These are phyloP conservation scores for Tetramorium parvispinum DNA, from an alignment of 1,140 invertebrate species.

Conservation along the genomic window DNA sequence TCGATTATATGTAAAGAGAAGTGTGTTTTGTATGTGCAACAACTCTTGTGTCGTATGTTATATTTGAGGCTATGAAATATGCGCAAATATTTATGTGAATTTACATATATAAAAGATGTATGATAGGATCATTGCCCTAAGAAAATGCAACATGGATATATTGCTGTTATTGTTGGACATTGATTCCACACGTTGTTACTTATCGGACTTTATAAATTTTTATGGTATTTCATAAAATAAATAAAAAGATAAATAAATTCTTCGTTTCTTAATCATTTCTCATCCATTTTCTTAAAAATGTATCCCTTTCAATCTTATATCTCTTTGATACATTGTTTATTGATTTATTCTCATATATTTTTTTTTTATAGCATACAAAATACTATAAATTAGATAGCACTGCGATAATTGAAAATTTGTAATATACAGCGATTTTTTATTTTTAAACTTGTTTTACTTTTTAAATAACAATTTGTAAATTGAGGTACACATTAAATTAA, in stretches of 20 bases:
- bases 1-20: not conserved
- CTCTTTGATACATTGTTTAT: not conserved
- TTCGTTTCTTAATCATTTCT: not conserved
- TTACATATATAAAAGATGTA: not conserved
- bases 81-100: constrained; percentile 1
- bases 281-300: not conserved
- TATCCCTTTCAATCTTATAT: not conserved
- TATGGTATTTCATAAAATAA: constrained; percentile 51
- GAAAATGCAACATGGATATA: constrained; percentile 15
- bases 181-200: constrained; percentile 46
- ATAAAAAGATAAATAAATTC: constrained; percentile 55
- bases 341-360: not conserved
- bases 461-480: not conserved
- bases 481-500: not conserved
- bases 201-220: constrained; percentile 65
- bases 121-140: not conserved
- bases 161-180: constrained; percentile 56
- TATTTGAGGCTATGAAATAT: constrained; percentile 49
- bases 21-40: not conserved
- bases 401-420: not conserved
- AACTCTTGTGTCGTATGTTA: not conserved
- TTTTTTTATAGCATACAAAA: not conserved
- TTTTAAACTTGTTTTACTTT: not conserved
- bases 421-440: not conserved
- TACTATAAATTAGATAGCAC: not conserved